phyloP scores from a whole-genome alignment of 2,888 invertebrate species.

The Adineta ricciae region DNA sequence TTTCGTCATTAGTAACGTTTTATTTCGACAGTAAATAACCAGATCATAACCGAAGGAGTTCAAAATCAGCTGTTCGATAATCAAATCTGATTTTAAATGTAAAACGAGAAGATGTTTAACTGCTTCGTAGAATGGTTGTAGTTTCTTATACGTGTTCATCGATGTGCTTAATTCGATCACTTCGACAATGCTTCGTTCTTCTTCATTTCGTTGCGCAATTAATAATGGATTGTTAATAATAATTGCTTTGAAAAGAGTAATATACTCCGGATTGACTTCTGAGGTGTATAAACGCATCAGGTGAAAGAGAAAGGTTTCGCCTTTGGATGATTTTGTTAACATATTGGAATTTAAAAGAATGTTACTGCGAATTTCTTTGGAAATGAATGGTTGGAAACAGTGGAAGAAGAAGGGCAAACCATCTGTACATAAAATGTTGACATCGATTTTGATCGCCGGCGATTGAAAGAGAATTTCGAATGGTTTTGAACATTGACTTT shows the following conservation, averaged over 20 bases:
- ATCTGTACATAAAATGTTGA: conserved; percentile 27
- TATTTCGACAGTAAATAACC: not conserved
- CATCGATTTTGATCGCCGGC: not conserved
- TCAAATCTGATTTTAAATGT: not conserved
- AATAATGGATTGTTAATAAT: not conserved
- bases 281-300: not conserved
- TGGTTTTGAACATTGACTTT: conserved; percentile 18
- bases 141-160: not conserved
- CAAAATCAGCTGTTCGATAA: not conserved
- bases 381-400: conserved; percentile 20
- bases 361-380: not conserved
- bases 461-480: not conserved
- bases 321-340: conserved; percentile 21
- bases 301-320: conserved; percentile 29
- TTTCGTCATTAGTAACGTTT: not conserved
- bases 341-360: conserved; percentile 7
- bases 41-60: not conserved
- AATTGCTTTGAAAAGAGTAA: not conserved
- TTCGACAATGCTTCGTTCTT: not conserved
- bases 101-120: not conserved
- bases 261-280: not conserved
- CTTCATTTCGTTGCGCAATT: not conserved
- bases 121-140: not conserved
- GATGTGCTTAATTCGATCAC: not conserved
- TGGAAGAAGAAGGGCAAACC: conserved; percentile 30